These are phyloP conservation scores for Nemoura dubitans DNA, from an alignment of 2,888 invertebrate species.

Conservation along the genomic window DNA sequence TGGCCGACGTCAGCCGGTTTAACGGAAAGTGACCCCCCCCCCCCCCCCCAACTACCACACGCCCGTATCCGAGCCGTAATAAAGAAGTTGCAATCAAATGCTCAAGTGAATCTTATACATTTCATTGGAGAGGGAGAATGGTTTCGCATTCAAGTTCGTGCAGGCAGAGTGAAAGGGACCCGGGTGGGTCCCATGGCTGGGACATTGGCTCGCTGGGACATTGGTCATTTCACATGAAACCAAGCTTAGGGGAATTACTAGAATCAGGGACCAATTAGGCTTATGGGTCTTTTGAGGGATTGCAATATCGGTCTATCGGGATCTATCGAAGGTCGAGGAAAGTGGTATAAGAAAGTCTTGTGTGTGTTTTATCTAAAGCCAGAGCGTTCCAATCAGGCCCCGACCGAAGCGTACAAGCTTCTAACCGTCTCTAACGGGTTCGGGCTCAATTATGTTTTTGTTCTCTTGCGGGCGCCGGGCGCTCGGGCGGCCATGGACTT, in stretches of 20 bases:
- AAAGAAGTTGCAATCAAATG: conserved; percentile 34
- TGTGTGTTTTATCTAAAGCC: conserved; percentile 32
- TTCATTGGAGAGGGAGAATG: not conserved
- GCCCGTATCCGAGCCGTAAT: not conserved
- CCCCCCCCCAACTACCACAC: not conserved
- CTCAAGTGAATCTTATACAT: conserved; percentile 23
- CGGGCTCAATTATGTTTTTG: conserved; percentile 42
- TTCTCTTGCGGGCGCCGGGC: conserved; percentile 39
- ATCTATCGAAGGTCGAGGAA: conserved; percentile 26
- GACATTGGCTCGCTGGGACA: not conserved
- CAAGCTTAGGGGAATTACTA: conserved; percentile 26
- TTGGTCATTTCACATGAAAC: not conserved
- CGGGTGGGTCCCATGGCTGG: not conserved
- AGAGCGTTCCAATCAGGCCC: conserved; percentile 38
- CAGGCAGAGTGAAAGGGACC: not conserved
- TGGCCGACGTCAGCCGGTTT: conserved; percentile 1
- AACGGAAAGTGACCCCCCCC: not conserved
- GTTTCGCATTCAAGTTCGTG: not conserved
- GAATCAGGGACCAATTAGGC: conserved; percentile 43
- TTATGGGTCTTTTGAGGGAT: conserved; percentile 40
- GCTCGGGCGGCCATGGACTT: conserved; percentile 17
- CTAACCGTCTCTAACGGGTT: conserved; percentile 22
- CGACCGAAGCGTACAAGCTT: not conserved
- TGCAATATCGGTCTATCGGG: conserved; percentile 41
- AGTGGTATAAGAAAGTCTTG: conserved; percentile 30